A percentile compares a stretch with the other conserved stretches of the same genome.
phyloP scores from a whole-genome alignment of 1,140 invertebrate genomes.

The Gonatopus flavifemur region DNA sequence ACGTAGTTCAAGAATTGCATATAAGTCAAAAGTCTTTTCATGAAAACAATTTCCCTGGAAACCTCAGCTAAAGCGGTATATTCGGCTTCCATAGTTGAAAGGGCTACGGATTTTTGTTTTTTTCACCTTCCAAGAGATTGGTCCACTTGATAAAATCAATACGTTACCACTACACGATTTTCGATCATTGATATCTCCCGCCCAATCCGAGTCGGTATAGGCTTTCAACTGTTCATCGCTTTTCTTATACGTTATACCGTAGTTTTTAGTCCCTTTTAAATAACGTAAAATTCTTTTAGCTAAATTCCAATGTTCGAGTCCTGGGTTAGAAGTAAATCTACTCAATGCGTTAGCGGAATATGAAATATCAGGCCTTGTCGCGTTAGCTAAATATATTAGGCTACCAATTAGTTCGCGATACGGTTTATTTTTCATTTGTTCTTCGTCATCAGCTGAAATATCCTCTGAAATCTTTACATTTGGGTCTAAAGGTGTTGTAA shows the following conservation, averaged over 20 bases:
- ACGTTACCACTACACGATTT: constrained; percentile 37
- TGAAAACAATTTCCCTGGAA: no score
- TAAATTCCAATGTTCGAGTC: background rate
- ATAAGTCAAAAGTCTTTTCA: no score
- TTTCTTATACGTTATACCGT: constrained; percentile 25
- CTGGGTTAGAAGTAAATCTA: constrained; percentile 22
- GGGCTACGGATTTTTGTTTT: constrained; percentile 47
- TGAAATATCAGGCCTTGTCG: constrained; percentile 44
- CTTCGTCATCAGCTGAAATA: no score
- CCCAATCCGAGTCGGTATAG: constrained; percentile 40
- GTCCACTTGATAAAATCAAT: constrained; percentile 27
- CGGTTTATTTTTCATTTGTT: constrained; percentile 11
- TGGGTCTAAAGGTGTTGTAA: no score
- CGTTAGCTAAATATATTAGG: constrained; percentile 36
- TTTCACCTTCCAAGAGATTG: constrained; percentile 41
- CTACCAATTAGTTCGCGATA: constrained; percentile 37
- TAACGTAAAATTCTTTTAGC: constrained; percentile 29
- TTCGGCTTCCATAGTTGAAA: constrained; percentile 53
- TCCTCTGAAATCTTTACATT: no score
- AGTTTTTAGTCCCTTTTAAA: constrained; percentile 12
- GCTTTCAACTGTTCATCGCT: constrained; percentile 19
- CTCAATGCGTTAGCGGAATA: constrained; percentile 31
- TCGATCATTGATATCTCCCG: constrained; percentile 27
- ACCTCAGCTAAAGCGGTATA: no score
- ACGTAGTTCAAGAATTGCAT: no score